A percentile compares a stretch with the other conserved stretches of the same genome.
These are phyloP conservation scores for Pipistrellus kuhlii DNA, from an alignment of 2,797 vertebrate species.

Conservation along the genomic window DNA sequence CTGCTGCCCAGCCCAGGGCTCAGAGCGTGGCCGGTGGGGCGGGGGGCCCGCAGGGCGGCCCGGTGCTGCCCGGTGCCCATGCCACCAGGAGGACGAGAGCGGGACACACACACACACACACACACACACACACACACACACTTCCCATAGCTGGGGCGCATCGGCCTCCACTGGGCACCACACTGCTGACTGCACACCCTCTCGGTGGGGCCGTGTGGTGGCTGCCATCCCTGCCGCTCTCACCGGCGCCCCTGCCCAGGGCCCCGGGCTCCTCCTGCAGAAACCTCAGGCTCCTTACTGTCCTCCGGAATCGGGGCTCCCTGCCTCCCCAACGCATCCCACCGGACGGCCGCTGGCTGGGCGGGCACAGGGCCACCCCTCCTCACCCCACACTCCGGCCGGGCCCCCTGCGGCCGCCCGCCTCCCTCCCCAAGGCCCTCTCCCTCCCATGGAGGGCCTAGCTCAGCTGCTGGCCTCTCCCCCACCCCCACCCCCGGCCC, in stretches of 20 bases:
- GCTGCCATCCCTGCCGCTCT: not conserved
- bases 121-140: too few species aligned
- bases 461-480: not conserved
- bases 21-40: not conserved
- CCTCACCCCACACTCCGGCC: not conserved
- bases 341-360: accelerated
- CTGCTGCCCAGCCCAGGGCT: not conserved
- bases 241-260: not conserved
- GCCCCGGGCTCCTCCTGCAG: not conserved
- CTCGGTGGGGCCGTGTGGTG: not conserved
- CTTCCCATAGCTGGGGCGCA: not conserved
- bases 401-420: not conserved
- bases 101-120: too few species aligned
- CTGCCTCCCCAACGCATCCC: not conserved
- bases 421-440: not conserved
- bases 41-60: not conserved
- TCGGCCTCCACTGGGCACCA: not conserved
- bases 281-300: not conserved
- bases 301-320: not conserved
- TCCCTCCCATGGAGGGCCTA: too few species aligned
- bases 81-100: not conserved
- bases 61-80: accelerated
- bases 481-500: not conserved
- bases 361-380: not conserved
- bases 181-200: not conserved